A percentile compares a stretch with the other conserved stretches of the same genome.
These are phyloP conservation scores for Stenoptilia bipunctidactyla DNA, from an alignment of 2,888 invertebrate species.

Conservation along the genomic window DNA sequence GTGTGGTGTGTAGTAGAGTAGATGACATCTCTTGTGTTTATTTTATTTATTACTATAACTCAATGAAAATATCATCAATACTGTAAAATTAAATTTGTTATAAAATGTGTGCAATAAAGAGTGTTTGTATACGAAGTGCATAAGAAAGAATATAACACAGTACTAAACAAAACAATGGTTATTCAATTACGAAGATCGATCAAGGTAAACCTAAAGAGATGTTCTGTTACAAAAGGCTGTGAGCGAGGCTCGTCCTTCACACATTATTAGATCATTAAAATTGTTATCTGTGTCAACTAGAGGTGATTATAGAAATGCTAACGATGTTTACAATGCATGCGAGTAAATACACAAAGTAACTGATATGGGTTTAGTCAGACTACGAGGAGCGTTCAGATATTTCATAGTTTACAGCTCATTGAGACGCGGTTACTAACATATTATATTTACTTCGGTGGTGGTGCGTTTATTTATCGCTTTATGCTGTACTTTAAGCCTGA, in stretches of 20 bases:
- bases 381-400: not conserved
- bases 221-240: slow-evolving; percentile 51
- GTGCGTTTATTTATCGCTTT: slow-evolving; percentile 42
- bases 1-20: too few relatives aligned
- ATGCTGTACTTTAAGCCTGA: slow-evolving; percentile 1
- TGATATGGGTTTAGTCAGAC: slow-evolving; percentile 6
- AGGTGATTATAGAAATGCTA: slow-evolving; percentile 60
- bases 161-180: slow-evolving; percentile 12
- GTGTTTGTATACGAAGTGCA: too few relatives aligned
- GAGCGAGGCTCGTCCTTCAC: slow-evolving; percentile 47
- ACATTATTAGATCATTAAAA: slow-evolving; percentile 58
- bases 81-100: too few relatives aligned
- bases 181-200: slow-evolving; percentile 23
- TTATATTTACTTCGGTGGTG: slow-evolving; percentile 30
- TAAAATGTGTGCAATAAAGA: too few relatives aligned
- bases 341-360: slow-evolving; percentile 40
- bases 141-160: too few relatives aligned
- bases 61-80: too few relatives aligned
- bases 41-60: too few relatives aligned
- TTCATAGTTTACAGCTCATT: not conserved
- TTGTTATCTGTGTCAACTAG: slow-evolving; percentile 44
- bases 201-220: slow-evolving; percentile 51
- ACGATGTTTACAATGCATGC: slow-evolving; percentile 52
- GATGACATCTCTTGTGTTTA: too few relatives aligned
- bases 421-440: slow-evolving; percentile 27